A percentile compares a stretch with the other conserved stretches of the same genome.
Evolutionary conservation across 35 echinoderm and acorn worm genomes (phyloP).

Genomic region (Amphiura filiformis): DNA sequence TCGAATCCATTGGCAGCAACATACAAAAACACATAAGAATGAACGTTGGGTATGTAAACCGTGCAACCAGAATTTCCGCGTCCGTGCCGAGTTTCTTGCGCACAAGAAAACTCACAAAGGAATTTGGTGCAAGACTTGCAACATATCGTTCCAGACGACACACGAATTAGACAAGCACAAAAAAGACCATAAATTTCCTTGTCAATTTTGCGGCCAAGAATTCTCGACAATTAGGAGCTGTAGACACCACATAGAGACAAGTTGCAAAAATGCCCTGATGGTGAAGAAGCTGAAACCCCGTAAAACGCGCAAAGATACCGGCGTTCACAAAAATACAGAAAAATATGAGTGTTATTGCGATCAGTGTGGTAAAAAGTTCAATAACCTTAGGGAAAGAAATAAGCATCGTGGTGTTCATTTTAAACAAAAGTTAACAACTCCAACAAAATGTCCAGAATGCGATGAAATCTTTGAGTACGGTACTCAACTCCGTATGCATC

Average conservation of each 20-base stretch:
- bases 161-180: not conserved
- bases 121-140: not conserved
- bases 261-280: not conserved
- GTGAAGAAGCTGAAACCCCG: not conserved
- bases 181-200: not conserved
- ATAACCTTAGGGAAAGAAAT: not conserved
- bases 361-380: not conserved
- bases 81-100: too few species aligned
- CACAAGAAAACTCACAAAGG: too few species aligned
- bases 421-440: not conserved
- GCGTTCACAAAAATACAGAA: not conserved
- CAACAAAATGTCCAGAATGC: not conserved
- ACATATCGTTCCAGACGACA: not conserved
- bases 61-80: too few species aligned
- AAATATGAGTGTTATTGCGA: conserved; percentile 3
- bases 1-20: too few species aligned
- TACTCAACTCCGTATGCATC: not conserved
- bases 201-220: not conserved
- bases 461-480: not conserved
- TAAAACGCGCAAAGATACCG: not conserved
- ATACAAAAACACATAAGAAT: too few species aligned
- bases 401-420: not conserved
- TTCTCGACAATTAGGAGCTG: not conserved
- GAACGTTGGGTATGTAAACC: too few species aligned
- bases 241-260: not conserved